Percentiles rank a stretch among this genome's conserved stretches.
Conservation (phyloP, 2,888 invertebrate species). For the Orchesellides sinensis region DNA sequence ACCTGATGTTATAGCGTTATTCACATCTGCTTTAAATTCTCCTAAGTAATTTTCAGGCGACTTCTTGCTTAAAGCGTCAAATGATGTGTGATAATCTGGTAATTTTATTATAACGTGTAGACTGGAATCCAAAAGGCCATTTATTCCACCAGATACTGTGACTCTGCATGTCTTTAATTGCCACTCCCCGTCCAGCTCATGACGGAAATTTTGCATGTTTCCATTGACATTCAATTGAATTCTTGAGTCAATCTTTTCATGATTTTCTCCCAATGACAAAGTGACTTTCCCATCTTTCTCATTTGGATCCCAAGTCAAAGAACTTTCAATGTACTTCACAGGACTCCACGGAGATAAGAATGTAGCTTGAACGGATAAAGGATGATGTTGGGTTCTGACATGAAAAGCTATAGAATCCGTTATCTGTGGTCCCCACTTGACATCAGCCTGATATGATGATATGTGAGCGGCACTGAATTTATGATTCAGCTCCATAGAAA, state of each 20-base stretch:
- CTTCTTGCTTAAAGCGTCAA: constrained; percentile 48
- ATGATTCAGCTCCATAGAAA: constrained; percentile 58
- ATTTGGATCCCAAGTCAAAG: constrained; percentile 31
- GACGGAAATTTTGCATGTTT: constrained; percentile 35
- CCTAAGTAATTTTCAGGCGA: constrained; percentile 45
- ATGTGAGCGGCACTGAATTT: constrained; percentile 31
- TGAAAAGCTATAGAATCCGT: constrained; percentile 1
- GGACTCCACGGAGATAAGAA: constrained; percentile 48
- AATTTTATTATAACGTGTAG: constrained; percentile 41
- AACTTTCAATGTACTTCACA: constrained; percentile 13
- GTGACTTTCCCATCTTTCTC: constrained; percentile 13
- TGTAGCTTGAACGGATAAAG: not conserved
- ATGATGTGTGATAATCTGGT: constrained; percentile 35
- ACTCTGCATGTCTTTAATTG: constrained; percentile 7
- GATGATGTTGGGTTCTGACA: constrained; percentile 32
- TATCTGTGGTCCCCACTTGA: constrained; percentile 38
- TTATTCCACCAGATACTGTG: constrained; percentile 39
- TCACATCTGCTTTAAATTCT: constrained; percentile 40
- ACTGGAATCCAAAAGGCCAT: constrained; percentile 45
- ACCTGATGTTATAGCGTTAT: constrained; percentile 29
- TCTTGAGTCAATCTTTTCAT: not conserved
- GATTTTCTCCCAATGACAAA: constrained; percentile 22
- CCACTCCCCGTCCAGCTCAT: constrained; percentile 52
- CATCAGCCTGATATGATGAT: constrained; percentile 27
- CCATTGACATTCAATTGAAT: constrained; percentile 16